These are phyloP conservation scores for Artemisiospiza belli DNA, from an alignment of 2,113 vertebrate species.

Conservation along the genomic window DNA sequence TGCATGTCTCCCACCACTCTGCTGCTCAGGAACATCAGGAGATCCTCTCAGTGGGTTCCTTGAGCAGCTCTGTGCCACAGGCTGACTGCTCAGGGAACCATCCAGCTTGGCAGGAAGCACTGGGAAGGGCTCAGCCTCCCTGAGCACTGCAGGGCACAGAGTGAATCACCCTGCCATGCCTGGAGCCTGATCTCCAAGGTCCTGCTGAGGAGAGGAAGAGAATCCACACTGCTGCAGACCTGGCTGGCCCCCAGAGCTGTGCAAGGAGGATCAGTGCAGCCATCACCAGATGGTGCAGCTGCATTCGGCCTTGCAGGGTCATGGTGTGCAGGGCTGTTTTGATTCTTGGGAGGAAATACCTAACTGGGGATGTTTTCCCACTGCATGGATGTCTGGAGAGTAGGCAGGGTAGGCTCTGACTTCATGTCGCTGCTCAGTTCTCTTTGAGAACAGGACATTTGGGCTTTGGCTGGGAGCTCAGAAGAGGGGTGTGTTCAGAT, in stretches of 20 bases:
- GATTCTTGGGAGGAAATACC: background rate
- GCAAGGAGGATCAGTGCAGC: background rate
- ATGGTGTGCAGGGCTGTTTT: background rate
- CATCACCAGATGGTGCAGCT: slow-evolving; percentile 56
- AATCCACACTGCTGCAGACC: background rate
- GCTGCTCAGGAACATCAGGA: background rate
- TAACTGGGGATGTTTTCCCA: background rate
- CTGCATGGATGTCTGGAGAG: background rate
- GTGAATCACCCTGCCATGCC: background rate
- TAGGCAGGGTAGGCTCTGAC: background rate
- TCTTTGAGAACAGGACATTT: background rate
- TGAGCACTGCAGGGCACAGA: background rate
- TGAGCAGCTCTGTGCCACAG: background rate
- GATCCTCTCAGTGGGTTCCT: background rate
- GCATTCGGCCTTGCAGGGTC: slow-evolving; percentile 7
- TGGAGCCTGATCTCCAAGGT: background rate
- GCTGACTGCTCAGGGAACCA: background rate
- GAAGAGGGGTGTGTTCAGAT: background rate
- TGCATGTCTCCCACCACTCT: background rate
- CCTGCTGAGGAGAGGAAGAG: background rate
- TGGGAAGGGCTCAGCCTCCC: background rate
- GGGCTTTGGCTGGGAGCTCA: slow-evolving; percentile 15
- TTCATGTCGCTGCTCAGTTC: background rate
- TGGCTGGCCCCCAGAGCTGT: background rate
- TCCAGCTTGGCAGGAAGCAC: background rate